These are phyloP conservation scores for Acanthosepion pharaonis DNA, from an alignment of 2,888 invertebrate species.

Conservation along the genomic window DNA sequence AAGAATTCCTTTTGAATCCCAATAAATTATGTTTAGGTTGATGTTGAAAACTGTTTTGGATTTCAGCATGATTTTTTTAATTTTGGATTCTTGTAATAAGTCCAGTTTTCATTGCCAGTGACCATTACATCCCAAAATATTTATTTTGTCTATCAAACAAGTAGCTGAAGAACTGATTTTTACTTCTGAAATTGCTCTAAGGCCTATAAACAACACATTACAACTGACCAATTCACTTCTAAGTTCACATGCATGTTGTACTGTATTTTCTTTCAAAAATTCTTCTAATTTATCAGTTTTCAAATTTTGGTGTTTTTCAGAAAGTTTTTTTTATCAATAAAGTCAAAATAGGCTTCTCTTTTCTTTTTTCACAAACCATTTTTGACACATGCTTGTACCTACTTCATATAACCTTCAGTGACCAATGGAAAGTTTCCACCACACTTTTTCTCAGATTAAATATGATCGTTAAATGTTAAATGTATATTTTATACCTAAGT, in stretches of 20 bases:
- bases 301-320: not conserved
- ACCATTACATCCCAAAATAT: not conserved
- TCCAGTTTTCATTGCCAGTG: not conserved
- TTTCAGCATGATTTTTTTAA: not conserved
- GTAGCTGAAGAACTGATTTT: not conserved
- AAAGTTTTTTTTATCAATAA: not conserved
- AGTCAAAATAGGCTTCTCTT: too few relatives aligned
- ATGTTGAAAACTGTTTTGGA: not conserved
- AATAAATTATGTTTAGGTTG: not conserved
- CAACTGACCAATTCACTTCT: too few relatives aligned
- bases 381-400: not conserved
- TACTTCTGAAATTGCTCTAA: not conserved
- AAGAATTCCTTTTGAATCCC: too few relatives aligned
- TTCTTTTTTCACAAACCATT: too few relatives aligned
- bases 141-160: not conserved
- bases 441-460: not conserved
- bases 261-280: not conserved
- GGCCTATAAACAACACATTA: too few relatives aligned
- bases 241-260: too few relatives aligned
- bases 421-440: not conserved
- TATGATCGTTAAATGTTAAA: not conserved
- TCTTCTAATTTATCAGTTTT: not conserved
- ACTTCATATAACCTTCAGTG: not conserved
- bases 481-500: not conserved
- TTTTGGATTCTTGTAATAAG: not conserved